phyloP scores from a whole-genome alignment of 2,888 invertebrate species.

The Caenorhabditis sulstoni region DNA sequence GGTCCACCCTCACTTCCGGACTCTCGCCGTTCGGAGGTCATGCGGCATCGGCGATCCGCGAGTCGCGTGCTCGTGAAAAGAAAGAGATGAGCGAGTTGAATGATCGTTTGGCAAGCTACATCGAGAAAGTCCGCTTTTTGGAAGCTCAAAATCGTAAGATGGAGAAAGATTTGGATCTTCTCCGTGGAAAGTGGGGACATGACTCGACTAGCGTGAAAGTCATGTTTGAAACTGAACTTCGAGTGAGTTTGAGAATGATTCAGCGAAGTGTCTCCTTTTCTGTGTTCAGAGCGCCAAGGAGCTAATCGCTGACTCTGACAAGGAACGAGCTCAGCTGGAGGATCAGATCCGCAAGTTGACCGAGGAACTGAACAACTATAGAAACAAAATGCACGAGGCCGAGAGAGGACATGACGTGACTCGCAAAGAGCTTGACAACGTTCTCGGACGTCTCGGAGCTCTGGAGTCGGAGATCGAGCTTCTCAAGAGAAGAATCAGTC shows the following conservation, averaged over 20 bases:
- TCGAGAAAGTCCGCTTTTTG: slow-evolving; percentile 82
- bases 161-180: slow-evolving; percentile 74
- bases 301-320: slow-evolving; percentile 68
- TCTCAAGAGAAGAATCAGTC: slow-evolving; percentile 73
- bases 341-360: slow-evolving; percentile 71
- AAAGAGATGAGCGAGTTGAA: slow-evolving; percentile 83
- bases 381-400: slow-evolving; percentile 63
- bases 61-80: slow-evolving; percentile 82
- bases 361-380: slow-evolving; percentile 70
- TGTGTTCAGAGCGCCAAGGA: slow-evolving; percentile 60
- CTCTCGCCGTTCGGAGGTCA: slow-evolving; percentile 75
- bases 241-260: slow-evolving; percentile 36
- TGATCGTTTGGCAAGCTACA: slow-evolving; percentile 83
- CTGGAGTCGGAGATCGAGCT: slow-evolving; percentile 79
- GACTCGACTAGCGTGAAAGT: slow-evolving; percentile 77
- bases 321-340: slow-evolving; percentile 66
- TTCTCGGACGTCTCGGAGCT: slow-evolving; percentile 81
- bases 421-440: slow-evolving; percentile 78
- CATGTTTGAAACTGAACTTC: slow-evolving; percentile 73
- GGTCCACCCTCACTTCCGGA: slow-evolving; percentile 64
- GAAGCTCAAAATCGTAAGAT: slow-evolving; percentile 80
- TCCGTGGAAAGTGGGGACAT: slow-evolving; percentile 79
- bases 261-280: background rate
- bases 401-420: slow-evolving; percentile 54
- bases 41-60: slow-evolving; percentile 81